Conservation (phyloP, 1,140 invertebrate genomes). For the Hirudo medicinalis region DNA sequence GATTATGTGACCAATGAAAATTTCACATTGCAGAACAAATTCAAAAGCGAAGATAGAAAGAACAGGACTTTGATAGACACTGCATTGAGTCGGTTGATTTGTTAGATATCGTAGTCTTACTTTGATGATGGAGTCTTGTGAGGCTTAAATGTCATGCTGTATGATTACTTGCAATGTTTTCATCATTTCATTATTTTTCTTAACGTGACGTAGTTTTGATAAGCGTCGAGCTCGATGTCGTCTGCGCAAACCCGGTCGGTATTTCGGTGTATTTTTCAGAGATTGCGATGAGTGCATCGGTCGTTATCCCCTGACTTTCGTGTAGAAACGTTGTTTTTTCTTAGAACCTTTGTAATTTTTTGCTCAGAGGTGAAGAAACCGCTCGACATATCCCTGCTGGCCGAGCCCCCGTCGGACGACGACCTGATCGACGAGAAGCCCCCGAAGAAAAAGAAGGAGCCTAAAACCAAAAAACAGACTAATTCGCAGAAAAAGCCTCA, state of each 20-base stretch:
- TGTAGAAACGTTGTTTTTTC: no score
- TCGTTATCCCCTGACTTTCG: no score
- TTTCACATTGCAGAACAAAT: slow-evolving; percentile 47
- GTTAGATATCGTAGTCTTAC: no score
- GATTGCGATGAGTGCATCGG: no score
- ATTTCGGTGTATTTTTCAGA: no score
- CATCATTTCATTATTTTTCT: no score
- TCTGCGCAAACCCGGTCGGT: no score
- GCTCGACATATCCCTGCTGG: background rate
- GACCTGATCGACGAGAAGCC: background rate
- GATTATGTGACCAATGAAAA: no score
- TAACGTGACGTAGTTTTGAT: no score
- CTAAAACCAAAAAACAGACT: background rate
- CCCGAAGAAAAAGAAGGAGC: background rate
- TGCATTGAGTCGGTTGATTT: slow-evolving; percentile 39
- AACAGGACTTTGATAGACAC: slow-evolving; percentile 48
- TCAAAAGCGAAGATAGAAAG: slow-evolving; percentile 52
- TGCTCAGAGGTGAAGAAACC: background rate
- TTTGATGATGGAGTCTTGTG: background rate
- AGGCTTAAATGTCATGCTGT: background rate
- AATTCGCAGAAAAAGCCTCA: background rate
- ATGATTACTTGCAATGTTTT: no score
- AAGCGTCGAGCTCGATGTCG: no score
- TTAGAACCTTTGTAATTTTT: no score
- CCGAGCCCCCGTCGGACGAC: background rate